Evolutionary conservation across 2,113 vertebrate species (phyloP), one percentile per base, ranked within the genome.

Genomic region (Peromyscus californicus): DNA sequence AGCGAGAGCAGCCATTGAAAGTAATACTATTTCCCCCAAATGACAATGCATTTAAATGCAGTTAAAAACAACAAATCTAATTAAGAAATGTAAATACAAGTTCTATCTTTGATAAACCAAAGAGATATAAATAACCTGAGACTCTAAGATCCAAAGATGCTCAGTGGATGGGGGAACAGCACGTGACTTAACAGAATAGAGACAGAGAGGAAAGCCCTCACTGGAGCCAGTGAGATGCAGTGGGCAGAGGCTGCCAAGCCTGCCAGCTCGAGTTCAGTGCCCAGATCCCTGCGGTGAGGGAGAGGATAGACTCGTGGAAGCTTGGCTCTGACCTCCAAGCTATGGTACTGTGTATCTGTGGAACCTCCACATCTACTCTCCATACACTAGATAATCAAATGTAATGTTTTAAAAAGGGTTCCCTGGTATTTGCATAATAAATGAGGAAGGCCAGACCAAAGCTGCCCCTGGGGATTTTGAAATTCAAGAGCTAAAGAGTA

Each of bases 131-230:
- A 61, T 61, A 61, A 29, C 51, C 19, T 19, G 67, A 92, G 96
- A 70, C 91, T 93, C 89, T 92, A 95, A 89, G 84, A 91, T 69
- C 69, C 67, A 65, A 86, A 95, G 93, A 96, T 84, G 72, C 89
- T 95, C 96, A 97, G 72, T 72, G 21, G 72, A 48, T 51, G 74
- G 91, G 96, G 88, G 36, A 65, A 42, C 82, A 74, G 72, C 78
- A 54, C 65, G 39, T 96, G 91, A 93, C 95, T 96, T 89, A 78
- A 78, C 45, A 63, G 63, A 72, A 24, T 21, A 59, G 78, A 29
- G 67, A 91, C 74, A 75, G 48, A 89, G 24, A 39, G 7, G 19
- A 42, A 75, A 51, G 48, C 3, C 48, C 48, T 36, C 16, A 21
- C 78, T 21, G 31, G 31, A 5, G 78, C 48, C 76, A 33, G 48